Evolutionary conservation across 2,797 vertebrate species (phyloP), one percentile per base, ranked within the genome.

Genomic region (Molossus alvarezi): DNA sequence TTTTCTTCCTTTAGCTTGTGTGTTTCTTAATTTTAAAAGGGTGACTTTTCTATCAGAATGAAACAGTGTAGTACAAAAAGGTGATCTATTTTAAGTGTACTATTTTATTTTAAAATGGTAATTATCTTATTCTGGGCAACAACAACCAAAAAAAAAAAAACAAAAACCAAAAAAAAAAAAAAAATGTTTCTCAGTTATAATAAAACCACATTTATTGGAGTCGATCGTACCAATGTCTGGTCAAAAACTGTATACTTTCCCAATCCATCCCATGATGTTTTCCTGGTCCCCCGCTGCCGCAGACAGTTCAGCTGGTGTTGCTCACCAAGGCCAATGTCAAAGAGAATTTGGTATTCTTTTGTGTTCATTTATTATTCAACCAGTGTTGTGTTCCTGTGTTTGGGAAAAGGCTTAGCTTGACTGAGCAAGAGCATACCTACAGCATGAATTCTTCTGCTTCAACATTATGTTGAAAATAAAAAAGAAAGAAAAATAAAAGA

Each of bases 321-420:
- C 99, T 99, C 99, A 99, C 99, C 99, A 99, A 99, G 99, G 99
- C 99, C 99, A 99, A 99, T 99, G 99, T 99, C 99, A 99, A 99
- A 99, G 98, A 99, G 98, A 99, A 99, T 99, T 99, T 98, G 98
- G 98, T 97, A 98, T 98, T 98, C 98, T 98, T 98, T 98, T 98
- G 98, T 98, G 98, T 97, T 98, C 96, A 97, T 98, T 98, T 98
- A 98, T 96, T 98, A 98, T 98, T 97, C 98, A 98, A 98, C 98
- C 98, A 98, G 97, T 98, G 98, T 98, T 98, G 98, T 98, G 98
- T 98, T 98, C 95, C 97, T 98, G 97, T 98, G 98, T 98, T 98
- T 98, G 98, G 98, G 98, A 98, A 98, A 98, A 98, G 98, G 98
- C 97, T 98, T 97, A 97, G 98, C 98, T 99, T 98, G 98, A 98